Conservation (phyloP, 2,113 vertebrate genomes). For the Amphilophus citrinellus region DNA sequence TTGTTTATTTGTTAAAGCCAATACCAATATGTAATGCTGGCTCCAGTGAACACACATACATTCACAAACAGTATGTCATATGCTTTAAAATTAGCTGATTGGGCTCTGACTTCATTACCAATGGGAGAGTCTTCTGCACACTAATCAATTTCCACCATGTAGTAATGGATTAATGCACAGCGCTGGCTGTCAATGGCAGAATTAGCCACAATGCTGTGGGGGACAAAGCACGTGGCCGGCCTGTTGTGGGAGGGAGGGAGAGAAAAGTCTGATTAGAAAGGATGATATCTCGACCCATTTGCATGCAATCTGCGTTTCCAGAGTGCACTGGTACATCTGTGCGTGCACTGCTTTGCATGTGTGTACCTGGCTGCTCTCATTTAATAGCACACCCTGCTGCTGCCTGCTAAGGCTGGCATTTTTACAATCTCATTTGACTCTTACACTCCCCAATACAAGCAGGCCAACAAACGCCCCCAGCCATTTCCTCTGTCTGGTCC, state of each 20-base stretch:
- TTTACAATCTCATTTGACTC: conserved; percentile 79
- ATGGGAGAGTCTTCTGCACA: conserved; percentile 58
- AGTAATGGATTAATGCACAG: conserved; percentile 51
- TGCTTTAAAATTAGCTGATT: conserved; percentile 75
- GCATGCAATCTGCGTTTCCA: conserved; percentile 60
- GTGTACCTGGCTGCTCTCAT: conserved; percentile 60
- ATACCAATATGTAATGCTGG: conserved; percentile 27
- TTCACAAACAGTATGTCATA: conserved; percentile 48
- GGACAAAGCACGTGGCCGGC: conserved; percentile 55
- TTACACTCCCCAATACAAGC: conserved; percentile 60
- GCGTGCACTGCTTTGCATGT: conserved; percentile 50
- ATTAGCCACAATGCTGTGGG: conserved; percentile 64
- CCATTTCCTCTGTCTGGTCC: conserved; percentile 77
- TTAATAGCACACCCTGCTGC: conserved; percentile 77
- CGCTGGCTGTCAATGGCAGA: conserved; percentile 66
- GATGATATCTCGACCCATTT: conserved; percentile 55
- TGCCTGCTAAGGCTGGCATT: conserved; percentile 77
- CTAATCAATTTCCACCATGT: conserved; percentile 73
- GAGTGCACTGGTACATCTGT: conserved; percentile 22
- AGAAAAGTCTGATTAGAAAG: conserved; percentile 58
- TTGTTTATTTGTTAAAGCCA: conserved; percentile 5
- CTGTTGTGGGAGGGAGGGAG: conserved; percentile 38
- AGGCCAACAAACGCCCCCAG: conserved; percentile 66
- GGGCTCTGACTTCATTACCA: conserved; percentile 70
- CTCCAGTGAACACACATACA: conserved; percentile 34